Evolutionary conservation across 2,113 vertebrate genomes (phyloP).

Genomic region (Genyomyrus donnyi): DNA sequence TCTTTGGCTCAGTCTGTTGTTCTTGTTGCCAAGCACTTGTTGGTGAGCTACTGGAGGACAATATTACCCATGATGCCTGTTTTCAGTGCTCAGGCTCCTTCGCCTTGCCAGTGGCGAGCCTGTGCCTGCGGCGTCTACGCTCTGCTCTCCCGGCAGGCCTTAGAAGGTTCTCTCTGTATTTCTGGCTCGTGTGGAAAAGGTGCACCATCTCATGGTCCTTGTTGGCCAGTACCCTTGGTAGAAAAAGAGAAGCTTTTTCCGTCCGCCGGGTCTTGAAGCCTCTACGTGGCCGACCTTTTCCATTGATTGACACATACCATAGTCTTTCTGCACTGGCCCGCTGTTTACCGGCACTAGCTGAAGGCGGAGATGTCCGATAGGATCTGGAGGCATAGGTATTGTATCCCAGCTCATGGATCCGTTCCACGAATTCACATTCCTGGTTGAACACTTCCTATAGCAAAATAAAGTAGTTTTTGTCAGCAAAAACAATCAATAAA

Average conservation of each 20-base stretch:
- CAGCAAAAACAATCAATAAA: neutral
- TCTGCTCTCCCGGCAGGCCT: constrained; percentile 29
- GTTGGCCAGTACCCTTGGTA: constrained; percentile 84
- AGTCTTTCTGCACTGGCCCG: constrained; percentile 73
- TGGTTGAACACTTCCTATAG: constrained; percentile 77
- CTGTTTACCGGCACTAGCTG: constrained; percentile 40
- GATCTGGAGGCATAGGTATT: constrained; percentile 67
- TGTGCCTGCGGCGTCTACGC: constrained; percentile 50
- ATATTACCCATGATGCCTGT: neutral
- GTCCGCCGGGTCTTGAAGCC: constrained; percentile 89
- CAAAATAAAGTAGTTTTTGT: constrained; percentile 16
- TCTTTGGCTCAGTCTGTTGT: neutral
- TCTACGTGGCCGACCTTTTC: constrained; percentile 87
- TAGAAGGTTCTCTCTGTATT: constrained; percentile 17
- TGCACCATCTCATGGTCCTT: constrained; percentile 79
- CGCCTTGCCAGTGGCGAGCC: neutral
- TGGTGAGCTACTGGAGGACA: neutral
- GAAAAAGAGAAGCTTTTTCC: constrained; percentile 92
- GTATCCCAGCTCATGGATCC: constrained; percentile 90
- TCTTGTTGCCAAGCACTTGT: neutral
- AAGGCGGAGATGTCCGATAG: constrained; percentile 6
- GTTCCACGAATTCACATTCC: constrained; percentile 92
- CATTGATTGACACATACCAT: constrained; percentile 92
- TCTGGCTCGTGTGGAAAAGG: constrained; percentile 44
- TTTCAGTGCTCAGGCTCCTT: constrained; percentile 2